A percentile compares a stretch with the other conserved stretches of the same genome.
Evolutionary conservation across 2,113 vertebrate genomes (phyloP).

Genomic region (Bufo gargarizans): DNA sequence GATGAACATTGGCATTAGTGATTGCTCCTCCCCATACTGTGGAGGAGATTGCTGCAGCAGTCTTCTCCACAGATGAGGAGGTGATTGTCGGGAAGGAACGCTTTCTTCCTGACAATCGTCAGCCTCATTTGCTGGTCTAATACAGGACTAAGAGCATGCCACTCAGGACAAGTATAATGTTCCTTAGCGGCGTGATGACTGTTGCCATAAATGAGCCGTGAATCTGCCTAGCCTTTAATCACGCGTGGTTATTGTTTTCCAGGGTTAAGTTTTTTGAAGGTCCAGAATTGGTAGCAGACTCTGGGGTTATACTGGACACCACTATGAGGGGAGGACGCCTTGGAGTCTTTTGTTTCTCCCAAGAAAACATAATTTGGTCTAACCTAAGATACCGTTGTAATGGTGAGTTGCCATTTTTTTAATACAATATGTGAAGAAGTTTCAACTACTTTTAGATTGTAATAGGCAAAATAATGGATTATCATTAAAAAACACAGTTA

Average conservation of each 20-base stretch:
- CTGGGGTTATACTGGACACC: constrained; percentile 87
- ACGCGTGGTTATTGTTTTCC: neutral
- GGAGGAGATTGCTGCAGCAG: too few relatives aligned
- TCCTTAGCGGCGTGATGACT: neutral
- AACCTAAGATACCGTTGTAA: constrained; percentile 96
- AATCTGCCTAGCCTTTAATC: neutral
- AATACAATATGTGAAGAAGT: too few relatives aligned
- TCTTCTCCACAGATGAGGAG: too few relatives aligned
- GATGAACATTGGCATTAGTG: too few relatives aligned
- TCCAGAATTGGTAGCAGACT: constrained; percentile 89
- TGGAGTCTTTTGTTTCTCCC: constrained; percentile 97
- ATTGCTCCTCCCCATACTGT: too few relatives aligned
- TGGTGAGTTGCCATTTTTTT: constrained; percentile 70
- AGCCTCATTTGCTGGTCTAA: too few relatives aligned
- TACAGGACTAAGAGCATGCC: too few relatives aligned
- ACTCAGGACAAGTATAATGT: too few relatives aligned
- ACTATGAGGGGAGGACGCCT: constrained; percentile 95
- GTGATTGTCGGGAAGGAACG: too few relatives aligned
- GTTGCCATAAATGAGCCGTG: neutral
- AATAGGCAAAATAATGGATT: neutral
- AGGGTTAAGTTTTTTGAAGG: constrained; percentile 95
- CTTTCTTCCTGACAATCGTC: too few relatives aligned
- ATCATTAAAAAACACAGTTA: too few relatives aligned
- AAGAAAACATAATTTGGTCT: constrained; percentile 99
- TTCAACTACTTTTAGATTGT: too few relatives aligned